Conservation (phyloP, 2,113 vertebrate genomes). For the Entomyzon cyanotis region DNA sequence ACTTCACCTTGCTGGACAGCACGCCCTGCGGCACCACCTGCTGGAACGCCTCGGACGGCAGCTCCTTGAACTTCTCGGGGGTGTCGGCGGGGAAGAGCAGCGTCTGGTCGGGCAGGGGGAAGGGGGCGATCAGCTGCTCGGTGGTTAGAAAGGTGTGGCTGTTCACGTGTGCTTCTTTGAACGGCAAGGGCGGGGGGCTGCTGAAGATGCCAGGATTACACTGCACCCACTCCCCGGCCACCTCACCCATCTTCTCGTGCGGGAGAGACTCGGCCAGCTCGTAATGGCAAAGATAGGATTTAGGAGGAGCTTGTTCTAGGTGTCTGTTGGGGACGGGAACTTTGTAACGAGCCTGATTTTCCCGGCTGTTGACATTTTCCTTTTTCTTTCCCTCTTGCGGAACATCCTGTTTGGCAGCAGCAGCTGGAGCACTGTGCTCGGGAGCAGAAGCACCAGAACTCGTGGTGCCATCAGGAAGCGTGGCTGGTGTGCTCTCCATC, state of each 20-base stretch:
- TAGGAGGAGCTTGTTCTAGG: constrained; percentile 54
- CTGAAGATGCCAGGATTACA: constrained; percentile 65
- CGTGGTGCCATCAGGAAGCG: not conserved
- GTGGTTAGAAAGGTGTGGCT: constrained; percentile 66
- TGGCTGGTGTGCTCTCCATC: not conserved
- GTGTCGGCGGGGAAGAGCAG: constrained; percentile 71
- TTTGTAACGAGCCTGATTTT: constrained; percentile 55
- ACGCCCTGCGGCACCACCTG: constrained; percentile 74
- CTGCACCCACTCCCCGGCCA: constrained; percentile 66
- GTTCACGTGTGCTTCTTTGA: constrained; percentile 74
- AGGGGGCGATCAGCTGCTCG: constrained; percentile 71
- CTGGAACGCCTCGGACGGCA: constrained; percentile 74
- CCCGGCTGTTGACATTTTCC: not conserved
- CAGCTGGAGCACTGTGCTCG: not conserved
- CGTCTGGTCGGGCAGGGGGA: constrained; percentile 71
- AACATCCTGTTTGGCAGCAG: not conserved
- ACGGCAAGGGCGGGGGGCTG: constrained; percentile 58
- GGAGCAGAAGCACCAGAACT: not conserved
- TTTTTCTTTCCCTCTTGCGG: constrained; percentile 19
- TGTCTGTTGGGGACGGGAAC: constrained; percentile 17
- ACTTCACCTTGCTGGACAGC: constrained; percentile 78
- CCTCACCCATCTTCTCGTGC: constrained; percentile 51
- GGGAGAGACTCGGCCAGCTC: constrained; percentile 61
- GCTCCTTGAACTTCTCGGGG: constrained; percentile 75
- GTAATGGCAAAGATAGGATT: constrained; percentile 65